phyloP scores from a whole-genome alignment of 2,797 vertebrate genomes.

The Peromyscus eremicus region DNA sequence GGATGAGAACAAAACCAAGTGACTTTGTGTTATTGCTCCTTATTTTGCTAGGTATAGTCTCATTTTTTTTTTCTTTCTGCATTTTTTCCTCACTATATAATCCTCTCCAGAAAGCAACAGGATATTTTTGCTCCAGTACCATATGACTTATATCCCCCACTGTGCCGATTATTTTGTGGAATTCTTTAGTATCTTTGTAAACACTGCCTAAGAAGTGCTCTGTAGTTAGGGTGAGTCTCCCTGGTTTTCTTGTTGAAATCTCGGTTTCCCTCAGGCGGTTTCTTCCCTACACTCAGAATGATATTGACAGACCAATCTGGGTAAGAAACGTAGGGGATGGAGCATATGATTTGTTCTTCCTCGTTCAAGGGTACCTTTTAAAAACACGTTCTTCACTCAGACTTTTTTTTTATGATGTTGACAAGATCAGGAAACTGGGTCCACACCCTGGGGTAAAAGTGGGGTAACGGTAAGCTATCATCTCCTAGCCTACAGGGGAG shows the following conservation, averaged over 20 bases:
- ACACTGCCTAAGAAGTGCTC: neutral
- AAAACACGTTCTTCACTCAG: conserved; percentile 37
- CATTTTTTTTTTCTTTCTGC: neutral
- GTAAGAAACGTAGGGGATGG: conserved; percentile 9
- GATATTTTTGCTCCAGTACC: neutral
- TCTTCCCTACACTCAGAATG: conserved; percentile 1
- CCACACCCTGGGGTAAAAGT: neutral
- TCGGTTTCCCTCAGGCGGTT: conserved; percentile 2
- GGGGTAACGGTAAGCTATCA: neutral
- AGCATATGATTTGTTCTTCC: conserved; percentile 40
- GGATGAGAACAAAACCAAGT: neutral
- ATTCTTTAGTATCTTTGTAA: conserved; percentile 1
- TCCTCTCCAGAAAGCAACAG: neutral
- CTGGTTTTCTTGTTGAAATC: conserved; percentile 14
- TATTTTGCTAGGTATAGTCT: neutral
- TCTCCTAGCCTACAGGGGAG: neutral
- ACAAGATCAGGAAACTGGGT: neutral
- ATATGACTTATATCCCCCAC: neutral
- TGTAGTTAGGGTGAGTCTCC: neutral
- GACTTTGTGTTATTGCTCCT: neutral
- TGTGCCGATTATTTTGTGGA: neutral
- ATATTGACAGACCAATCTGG: conserved; percentile 26
- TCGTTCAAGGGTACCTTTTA: conserved; percentile 52
- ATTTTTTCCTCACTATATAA: neutral
- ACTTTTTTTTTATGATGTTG: conserved; percentile 22